Evolutionary conservation across 2,797 vertebrate genomes (phyloP).

Genomic region (Rhincodon typus): DNA sequence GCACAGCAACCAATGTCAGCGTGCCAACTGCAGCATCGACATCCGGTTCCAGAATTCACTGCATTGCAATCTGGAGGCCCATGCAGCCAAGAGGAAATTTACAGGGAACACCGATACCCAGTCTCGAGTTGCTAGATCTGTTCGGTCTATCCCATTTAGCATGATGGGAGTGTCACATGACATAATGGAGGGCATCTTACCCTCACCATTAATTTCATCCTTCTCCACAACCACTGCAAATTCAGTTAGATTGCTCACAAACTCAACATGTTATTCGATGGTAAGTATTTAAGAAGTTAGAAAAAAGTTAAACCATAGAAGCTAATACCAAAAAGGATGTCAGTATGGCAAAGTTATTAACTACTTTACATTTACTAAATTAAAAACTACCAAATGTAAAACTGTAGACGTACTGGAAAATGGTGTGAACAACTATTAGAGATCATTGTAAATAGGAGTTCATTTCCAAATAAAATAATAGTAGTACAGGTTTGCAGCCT

Average conservation of each 20-base stretch:
- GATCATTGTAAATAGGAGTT: neutral
- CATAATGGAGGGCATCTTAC: too few relatives aligned
- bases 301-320: neutral
- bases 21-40: too few relatives aligned
- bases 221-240: neutral
- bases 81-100: too few relatives aligned
- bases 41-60: too few relatives aligned
- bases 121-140: too few relatives aligned
- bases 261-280: neutral
- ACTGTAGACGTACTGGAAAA: neutral
- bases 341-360: neutral
- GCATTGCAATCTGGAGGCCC: too few relatives aligned
- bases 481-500: neutral
- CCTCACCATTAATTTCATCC: neutral
- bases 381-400: neutral
- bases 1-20: too few relatives aligned
- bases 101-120: too few relatives aligned
- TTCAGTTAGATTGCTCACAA: neutral
- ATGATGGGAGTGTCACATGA: too few relatives aligned
- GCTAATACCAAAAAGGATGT: neutral
- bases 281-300: neutral
- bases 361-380: neutral
- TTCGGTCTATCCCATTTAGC: too few relatives aligned
- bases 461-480: neutral
- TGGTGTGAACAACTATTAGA: neutral